A percentile compares a stretch with the other conserved stretches of the same genome.
Evolutionary conservation across 2,113 vertebrate genomes (phyloP).

Genomic region (human (Homo sapiens)): DNA sequence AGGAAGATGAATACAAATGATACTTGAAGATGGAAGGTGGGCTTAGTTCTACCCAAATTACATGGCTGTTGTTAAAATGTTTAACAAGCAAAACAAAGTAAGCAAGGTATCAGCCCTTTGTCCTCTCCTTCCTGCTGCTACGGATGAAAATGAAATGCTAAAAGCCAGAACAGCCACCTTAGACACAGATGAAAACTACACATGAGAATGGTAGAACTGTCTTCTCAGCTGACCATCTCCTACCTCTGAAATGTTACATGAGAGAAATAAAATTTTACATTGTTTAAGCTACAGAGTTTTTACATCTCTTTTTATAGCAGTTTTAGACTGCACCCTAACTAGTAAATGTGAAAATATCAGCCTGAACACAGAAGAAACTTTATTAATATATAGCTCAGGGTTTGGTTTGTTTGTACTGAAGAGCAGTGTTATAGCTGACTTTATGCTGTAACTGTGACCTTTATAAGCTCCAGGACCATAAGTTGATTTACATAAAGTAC

Average conservation of each 20-base stretch:
- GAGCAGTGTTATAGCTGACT: neutral
- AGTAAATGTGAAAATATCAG: conserved; percentile 25
- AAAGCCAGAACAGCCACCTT: neutral
- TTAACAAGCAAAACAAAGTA: neutral
- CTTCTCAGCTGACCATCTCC: neutral
- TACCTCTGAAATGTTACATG: neutral
- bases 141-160: neutral
- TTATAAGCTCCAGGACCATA: neutral
- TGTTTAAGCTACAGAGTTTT: conserved; percentile 25
- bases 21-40: too few relatives aligned
- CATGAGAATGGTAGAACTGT: neutral
- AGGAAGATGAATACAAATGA: too few relatives aligned
- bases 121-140: neutral
- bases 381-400: neutral
- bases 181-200: neutral
- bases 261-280: neutral
- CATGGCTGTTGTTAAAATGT: neutral
- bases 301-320: neutral
- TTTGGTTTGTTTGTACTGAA: neutral
- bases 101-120: neutral
- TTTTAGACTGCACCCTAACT: neutral
- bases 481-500: neutral
- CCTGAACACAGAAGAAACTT: conserved; percentile 7
- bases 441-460: neutral
- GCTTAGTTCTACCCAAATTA: too few relatives aligned